These are phyloP conservation scores for Myodes glareolus DNA, from an alignment of 2,113 vertebrate genomes.

Conservation along the genomic window DNA sequence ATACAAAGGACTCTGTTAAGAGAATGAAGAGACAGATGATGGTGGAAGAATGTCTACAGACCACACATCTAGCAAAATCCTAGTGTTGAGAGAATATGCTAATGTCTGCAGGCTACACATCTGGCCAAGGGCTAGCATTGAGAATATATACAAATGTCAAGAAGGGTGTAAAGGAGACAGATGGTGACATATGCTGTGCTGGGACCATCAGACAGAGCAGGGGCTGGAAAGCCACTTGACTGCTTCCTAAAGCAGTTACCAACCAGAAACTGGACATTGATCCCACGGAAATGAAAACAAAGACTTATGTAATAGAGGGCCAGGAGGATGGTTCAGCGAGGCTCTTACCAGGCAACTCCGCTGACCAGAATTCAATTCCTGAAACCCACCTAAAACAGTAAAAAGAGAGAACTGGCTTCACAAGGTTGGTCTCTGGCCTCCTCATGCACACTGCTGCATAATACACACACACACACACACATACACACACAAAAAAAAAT, in stretches of 20 bases:
- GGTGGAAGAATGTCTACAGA: background rate
- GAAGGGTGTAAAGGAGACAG: background rate
- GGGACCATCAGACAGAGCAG: background rate
- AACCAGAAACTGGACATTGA: background rate
- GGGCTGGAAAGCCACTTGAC: background rate
- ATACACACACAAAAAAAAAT: background rate
- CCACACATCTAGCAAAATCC: background rate
- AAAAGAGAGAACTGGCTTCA: background rate
- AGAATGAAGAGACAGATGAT: background rate
- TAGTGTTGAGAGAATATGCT: too few relatives aligned
- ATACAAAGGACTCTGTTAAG: background rate
- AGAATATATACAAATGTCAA: too few relatives aligned
- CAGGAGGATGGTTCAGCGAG: background rate
- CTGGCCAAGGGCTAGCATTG: too few relatives aligned
- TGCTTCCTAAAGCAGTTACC: background rate
- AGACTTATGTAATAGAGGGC: background rate
- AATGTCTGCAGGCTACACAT: too few relatives aligned
- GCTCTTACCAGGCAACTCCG: too few relatives aligned
- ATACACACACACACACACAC: background rate
- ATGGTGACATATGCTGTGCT: too few relatives aligned
- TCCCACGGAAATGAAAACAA: conserved; percentile 5
- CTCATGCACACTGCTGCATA: background rate
- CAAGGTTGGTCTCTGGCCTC: background rate
- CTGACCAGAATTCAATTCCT: background rate
- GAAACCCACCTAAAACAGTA: background rate